A percentile compares a stretch with the other conserved stretches of the same genome.
phyloP scores from a whole-genome alignment of 1,140 invertebrate genomes.

The Ostrea edulis region DNA sequence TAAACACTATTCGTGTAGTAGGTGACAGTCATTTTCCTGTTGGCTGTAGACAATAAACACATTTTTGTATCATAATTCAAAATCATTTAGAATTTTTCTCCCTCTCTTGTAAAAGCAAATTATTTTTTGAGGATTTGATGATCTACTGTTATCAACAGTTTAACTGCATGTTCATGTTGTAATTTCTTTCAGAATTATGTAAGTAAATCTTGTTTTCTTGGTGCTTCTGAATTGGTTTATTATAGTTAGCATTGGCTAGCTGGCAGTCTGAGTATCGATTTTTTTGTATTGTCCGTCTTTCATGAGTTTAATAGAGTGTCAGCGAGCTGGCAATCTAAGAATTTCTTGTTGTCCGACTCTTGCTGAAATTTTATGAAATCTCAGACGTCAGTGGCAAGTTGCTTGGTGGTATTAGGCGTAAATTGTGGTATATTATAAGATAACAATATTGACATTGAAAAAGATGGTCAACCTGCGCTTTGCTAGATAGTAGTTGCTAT shows the following conservation, averaged over 20 bases:
- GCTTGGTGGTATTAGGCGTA: neutral
- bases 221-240: neutral
- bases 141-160: neutral
- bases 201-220: neutral
- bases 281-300: neutral
- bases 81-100: neutral
- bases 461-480: neutral
- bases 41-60: neutral
- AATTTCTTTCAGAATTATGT: conserved; percentile 1
- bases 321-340: neutral
- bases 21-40: too few relatives aligned
- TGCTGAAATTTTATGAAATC: neutral
- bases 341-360: neutral
- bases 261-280: neutral
- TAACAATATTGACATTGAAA: neutral
- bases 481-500: neutral
- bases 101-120: neutral
- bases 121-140: neutral
- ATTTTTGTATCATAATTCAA: neutral
- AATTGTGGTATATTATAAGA: neutral
- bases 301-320: neutral
- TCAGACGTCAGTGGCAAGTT: neutral
- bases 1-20: too few relatives aligned
- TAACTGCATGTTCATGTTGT: neutral
- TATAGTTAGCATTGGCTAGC: neutral